These are phyloP conservation scores for Synanthedon formicaeformis DNA, from an alignment of 2,888 invertebrate genomes.

Conservation along the genomic window DNA sequence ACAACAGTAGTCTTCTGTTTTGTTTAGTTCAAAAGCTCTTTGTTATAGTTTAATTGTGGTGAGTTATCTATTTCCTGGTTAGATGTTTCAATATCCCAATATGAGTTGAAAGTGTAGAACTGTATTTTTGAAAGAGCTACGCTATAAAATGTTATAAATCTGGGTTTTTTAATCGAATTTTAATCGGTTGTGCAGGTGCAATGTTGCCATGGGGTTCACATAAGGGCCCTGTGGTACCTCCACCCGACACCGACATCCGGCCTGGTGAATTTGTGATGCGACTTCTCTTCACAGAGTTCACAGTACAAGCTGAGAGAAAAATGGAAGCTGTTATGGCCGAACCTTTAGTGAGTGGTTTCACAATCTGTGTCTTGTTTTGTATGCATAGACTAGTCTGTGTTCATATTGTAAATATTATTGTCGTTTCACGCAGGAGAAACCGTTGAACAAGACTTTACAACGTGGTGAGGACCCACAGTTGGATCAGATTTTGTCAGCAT, in stretches of 20 bases:
- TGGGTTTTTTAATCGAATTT: no score
- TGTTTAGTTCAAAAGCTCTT: no score
- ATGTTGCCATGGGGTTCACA: slow-evolving; percentile 88
- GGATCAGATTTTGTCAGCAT: slow-evolving; percentile 91
- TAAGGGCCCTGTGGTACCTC: slow-evolving; percentile 74
- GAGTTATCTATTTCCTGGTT: no score
- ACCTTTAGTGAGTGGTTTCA: slow-evolving; percentile 72
- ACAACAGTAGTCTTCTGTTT: no score
- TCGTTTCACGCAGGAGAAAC: slow-evolving; percentile 77
- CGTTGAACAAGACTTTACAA: slow-evolving; percentile 94
- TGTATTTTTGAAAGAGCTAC: no score
- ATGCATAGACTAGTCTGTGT: no score
- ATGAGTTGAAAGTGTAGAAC: no score
- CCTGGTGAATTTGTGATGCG: slow-evolving; percentile 98
- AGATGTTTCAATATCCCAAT: no score
- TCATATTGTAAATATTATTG: neutral
- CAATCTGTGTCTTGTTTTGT: no score
- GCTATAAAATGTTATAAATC: no score
- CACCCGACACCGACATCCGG: slow-evolving; percentile 75
- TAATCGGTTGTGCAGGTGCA: slow-evolving; percentile 50
- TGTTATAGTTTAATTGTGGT: no score
- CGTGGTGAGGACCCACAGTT: slow-evolving; percentile 96
- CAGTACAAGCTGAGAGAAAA: slow-evolving; percentile 93
- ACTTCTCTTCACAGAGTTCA: slow-evolving; percentile 94
- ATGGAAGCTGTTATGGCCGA: slow-evolving; percentile 96